Evolutionary conservation across 2,888 invertebrate genomes (phyloP), one percentile per base, ranked within the genome.

Genomic region (Drosophila mimetica): DNA sequence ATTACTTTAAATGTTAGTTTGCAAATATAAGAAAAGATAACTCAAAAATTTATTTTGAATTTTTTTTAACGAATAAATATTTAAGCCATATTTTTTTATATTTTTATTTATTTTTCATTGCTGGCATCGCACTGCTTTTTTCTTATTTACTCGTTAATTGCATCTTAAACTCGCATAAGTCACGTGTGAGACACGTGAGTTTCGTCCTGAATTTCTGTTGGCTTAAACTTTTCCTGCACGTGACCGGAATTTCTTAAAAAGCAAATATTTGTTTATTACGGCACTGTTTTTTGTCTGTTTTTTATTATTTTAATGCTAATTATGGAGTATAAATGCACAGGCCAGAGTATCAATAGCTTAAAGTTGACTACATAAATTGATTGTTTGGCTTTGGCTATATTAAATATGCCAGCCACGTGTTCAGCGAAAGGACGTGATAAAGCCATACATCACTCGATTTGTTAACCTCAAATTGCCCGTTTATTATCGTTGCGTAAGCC

Each of bases 391-490:
- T 25, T 42, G 9, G 13, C 13, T 6, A 9, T 13, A 48, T 48
- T 32, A 32, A 11, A 11, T n/a, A 69, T 50, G 52, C 34, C 22
- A 6, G 7, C 20, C 69, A 53, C 59, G 53, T 53, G 52, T 11
- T 42, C 13, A 20, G 37, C 52, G 52, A 42, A 53, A 44, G 44
- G 50, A 64, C 50, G 61, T 60, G 36, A 51, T 65, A 52, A 48
- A 51, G 46, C 20, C 63, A 52, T 52, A 20, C 52, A 63, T 69
- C 60, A 69, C 60, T 36, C 34, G 53, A 70, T 69, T 70, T 60
- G 69, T 60, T 70, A 69, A 69, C 69, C 70, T 39, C 70, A 54
- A 70, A 69, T 69, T 59, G 70, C 50, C 48, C 44, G 69, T 70
- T 70, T 70, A 70, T 70, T 70, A 60, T 59, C 69, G 30, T 36